phyloP scores from a whole-genome alignment of 2,888 invertebrate species.

The Girardia tigrina region DNA sequence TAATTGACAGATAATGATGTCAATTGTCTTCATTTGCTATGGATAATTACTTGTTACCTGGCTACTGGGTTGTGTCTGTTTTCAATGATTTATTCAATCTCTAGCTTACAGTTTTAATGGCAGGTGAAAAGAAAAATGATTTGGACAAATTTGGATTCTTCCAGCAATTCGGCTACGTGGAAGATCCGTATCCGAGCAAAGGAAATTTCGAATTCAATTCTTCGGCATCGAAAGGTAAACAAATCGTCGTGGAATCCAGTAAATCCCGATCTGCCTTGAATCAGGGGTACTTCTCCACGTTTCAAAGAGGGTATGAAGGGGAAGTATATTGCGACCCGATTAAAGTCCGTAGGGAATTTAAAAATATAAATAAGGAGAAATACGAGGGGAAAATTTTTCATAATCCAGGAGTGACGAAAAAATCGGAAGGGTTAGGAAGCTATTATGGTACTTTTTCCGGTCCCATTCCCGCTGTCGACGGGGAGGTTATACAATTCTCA shows the following conservation, averaged over 20 bases:
- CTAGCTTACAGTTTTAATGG: neutral
- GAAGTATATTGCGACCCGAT: slow-evolving; percentile 49
- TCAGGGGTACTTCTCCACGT: slow-evolving; percentile 48
- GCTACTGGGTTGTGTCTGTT: neutral
- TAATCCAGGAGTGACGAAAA: slow-evolving; percentile 47
- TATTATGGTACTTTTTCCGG: slow-evolving; percentile 49
- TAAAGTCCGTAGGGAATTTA: slow-evolving; percentile 42
- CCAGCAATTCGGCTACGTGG: neutral
- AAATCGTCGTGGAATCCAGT: slow-evolving; percentile 46
- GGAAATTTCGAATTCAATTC: slow-evolving; percentile 45
- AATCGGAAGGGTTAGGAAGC: slow-evolving; percentile 44
- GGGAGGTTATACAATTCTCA: slow-evolving; percentile 43
- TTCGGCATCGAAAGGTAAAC: slow-evolving; percentile 47
- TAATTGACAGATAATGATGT: slow-evolving; percentile 16
- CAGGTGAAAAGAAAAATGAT: neutral
- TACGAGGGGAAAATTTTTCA: slow-evolving; percentile 49
- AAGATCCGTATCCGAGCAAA: slow-evolving; percentile 44
- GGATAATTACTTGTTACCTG: neutral
- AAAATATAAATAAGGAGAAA: slow-evolving; percentile 44
- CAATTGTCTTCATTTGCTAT: slow-evolving; percentile 11
- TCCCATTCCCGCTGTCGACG: slow-evolving; percentile 41
- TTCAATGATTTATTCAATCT: neutral
- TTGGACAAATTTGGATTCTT: slow-evolving; percentile 1
- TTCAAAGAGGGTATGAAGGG: slow-evolving; percentile 45
- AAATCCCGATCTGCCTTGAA: slow-evolving; percentile 45